Conservation (phyloP, 2,888 invertebrate species). For the Lissonota sp. region DNA sequence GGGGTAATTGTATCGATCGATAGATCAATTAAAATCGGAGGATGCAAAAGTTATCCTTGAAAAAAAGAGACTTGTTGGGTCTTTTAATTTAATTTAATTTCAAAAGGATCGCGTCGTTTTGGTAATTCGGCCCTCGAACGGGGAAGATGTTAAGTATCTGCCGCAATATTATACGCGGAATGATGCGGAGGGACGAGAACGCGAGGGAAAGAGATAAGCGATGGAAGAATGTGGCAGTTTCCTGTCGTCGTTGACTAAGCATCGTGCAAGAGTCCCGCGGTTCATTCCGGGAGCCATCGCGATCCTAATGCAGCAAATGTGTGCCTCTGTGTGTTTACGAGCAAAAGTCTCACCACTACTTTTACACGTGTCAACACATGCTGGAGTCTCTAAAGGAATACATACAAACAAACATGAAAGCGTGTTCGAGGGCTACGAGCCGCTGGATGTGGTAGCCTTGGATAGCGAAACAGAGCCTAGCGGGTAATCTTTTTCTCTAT, state of each 20-base stretch:
- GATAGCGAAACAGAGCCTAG: neutral
- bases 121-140: constrained; percentile 15
- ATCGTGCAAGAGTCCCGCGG: constrained; percentile 48
- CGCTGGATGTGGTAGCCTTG: neutral
- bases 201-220: constrained; percentile 61
- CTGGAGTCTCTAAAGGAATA: constrained; percentile 12
- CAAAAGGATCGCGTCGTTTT: constrained; percentile 32
- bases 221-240: constrained; percentile 75
- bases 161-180: constrained; percentile 30
- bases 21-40: neutral
- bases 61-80: constrained; percentile 1
- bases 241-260: constrained; percentile 69
- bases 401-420: neutral
- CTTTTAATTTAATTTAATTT: constrained; percentile 9
- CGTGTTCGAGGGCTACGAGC: neutral
- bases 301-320: constrained; percentile 60
- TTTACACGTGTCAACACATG: constrained; percentile 12
- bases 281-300: constrained; percentile 54
- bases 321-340: constrained; percentile 42
- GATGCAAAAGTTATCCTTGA: neutral
- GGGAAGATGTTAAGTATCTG: constrained; percentile 28
- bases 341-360: constrained; percentile 36
- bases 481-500: neutral
- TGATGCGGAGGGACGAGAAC: constrained; percentile 59
- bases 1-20: no score